These are phyloP conservation scores for Euthynnus affinis DNA, from an alignment of 2,797 vertebrate species.

Conservation along the genomic window DNA sequence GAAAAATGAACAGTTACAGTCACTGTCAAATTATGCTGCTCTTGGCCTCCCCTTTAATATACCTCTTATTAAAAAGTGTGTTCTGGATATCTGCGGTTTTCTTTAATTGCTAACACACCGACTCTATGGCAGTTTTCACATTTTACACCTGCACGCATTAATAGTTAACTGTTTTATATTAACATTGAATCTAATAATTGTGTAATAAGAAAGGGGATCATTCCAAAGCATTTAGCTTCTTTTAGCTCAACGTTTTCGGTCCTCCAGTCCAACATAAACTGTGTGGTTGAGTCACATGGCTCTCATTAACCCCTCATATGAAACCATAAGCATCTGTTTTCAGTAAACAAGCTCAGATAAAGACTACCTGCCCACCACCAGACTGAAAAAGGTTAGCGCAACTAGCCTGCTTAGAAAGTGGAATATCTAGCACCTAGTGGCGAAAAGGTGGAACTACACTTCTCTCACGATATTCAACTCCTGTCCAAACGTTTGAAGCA, in stretches of 20 bases:
- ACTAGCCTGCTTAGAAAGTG: no score
- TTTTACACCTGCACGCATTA: neutral
- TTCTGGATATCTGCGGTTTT: slow-evolving; percentile 29
- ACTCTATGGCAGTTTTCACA: neutral
- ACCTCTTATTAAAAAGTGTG: slow-evolving; percentile 27
- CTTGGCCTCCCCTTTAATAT: slow-evolving; percentile 22
- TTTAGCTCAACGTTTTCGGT: slow-evolving; percentile 1
- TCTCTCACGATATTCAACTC: neutral
- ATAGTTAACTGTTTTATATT: neutral
- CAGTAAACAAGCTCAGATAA: neutral
- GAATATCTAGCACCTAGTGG: neutral
- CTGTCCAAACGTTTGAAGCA: neutral
- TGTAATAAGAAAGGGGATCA: neutral
- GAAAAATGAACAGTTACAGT: slow-evolving; percentile 29
- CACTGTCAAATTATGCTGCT: slow-evolving; percentile 23
- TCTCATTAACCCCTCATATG: neutral
- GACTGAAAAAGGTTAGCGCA: no score
- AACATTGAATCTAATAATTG: neutral
- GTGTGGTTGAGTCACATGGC: neutral
- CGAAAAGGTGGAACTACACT: neutral
- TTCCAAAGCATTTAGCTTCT: slow-evolving; percentile 10
- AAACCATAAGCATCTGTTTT: neutral
- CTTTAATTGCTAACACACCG: slow-evolving; percentile 19
- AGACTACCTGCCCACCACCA: neutral
- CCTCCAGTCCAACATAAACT: no score